A percentile compares a stretch with the other conserved stretches of the same genome.
Evolutionary conservation across 2,888 invertebrate genomes (phyloP).

Genomic region (Chrysina gloriosa): DNA sequence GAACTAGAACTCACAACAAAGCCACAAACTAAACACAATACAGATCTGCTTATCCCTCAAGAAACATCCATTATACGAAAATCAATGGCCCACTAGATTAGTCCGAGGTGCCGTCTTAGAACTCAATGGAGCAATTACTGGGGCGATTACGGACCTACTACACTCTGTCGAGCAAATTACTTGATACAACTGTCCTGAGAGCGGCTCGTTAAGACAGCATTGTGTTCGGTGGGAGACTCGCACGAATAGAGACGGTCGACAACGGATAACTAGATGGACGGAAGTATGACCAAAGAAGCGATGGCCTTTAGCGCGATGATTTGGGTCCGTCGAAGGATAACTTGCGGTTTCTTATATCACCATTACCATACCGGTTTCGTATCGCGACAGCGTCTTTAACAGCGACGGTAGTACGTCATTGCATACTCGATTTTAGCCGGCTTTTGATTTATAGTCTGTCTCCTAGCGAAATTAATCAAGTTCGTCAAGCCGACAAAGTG

Average conservation of each 20-base stretch:
- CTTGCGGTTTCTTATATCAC: constrained; percentile 51
- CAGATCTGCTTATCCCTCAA: constrained; percentile 63
- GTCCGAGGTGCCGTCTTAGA: constrained; percentile 61
- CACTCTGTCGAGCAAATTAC: constrained; percentile 59
- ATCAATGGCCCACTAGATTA: constrained; percentile 64
- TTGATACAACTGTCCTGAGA: constrained; percentile 60
- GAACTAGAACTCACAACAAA: constrained; percentile 61
- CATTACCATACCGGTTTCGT: constrained; percentile 53
- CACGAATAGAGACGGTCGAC: not conserved
- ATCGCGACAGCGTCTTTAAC: not conserved
- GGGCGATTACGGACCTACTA: constrained; percentile 57
- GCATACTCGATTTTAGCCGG: constrained; percentile 16
- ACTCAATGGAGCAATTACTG: constrained; percentile 63
- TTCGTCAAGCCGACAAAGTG: constrained; percentile 23
- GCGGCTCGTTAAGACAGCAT: constrained; percentile 61
- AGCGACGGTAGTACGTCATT: constrained; percentile 9
- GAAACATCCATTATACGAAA: constrained; percentile 63
- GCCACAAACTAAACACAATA: constrained; percentile 63
- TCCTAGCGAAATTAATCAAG: constrained; percentile 40
- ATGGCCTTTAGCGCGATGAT: constrained; percentile 1
- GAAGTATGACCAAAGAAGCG: constrained; percentile 33
- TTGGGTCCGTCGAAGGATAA: constrained; percentile 23
- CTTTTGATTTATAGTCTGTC: constrained; percentile 35
- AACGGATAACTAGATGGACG: not conserved
- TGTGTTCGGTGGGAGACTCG: constrained; percentile 53